A percentile compares a stretch with the other conserved stretches of the same genome.
Evolutionary conservation across 2,113 vertebrate genomes (phyloP).

Genomic region (Amia ocellicauda): DNA sequence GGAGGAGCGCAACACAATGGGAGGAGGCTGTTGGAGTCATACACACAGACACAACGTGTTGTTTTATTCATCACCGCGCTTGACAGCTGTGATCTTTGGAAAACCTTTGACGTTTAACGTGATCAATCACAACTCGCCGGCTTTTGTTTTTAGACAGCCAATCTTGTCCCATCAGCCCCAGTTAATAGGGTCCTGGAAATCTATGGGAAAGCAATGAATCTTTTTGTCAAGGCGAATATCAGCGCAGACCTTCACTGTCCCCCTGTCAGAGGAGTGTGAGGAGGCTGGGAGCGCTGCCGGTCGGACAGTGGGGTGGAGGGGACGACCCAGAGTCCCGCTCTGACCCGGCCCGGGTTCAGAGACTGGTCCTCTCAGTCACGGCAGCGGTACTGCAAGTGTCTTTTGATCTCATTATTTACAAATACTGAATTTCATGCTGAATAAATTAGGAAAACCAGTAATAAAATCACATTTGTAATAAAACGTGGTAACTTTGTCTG

Average conservation of each 20-base stretch:
- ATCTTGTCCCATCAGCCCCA: slow-evolving; percentile 31
- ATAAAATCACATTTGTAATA: no score
- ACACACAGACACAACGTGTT: neutral
- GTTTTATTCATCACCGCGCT: slow-evolving; percentile 12
- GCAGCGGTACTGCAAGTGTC: no score
- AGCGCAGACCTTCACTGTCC: neutral
- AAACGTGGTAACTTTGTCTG: no score
- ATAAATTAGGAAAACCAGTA: no score
- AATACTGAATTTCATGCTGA: no score
- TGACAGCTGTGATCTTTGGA: slow-evolving; percentile 12
- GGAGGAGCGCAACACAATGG: neutral
- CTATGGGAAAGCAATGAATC: slow-evolving; percentile 15
- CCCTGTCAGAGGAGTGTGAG: neutral
- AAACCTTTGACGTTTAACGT: slow-evolving; percentile 13
- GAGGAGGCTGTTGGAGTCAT: neutral
- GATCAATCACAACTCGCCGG: slow-evolving; percentile 17
- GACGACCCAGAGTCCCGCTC: neutral
- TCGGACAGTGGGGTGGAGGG: neutral
- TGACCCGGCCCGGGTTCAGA: no score
- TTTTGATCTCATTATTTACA: no score
- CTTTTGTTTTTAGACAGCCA: slow-evolving; percentile 27
- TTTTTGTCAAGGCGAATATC: slow-evolving; percentile 20
- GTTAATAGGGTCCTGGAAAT: slow-evolving; percentile 27
- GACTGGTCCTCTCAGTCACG: no score
- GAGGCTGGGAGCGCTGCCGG: neutral